These are phyloP conservation scores for Ispidina lecontei DNA, from an alignment of 2,797 vertebrate genomes.

Conservation along the genomic window DNA sequence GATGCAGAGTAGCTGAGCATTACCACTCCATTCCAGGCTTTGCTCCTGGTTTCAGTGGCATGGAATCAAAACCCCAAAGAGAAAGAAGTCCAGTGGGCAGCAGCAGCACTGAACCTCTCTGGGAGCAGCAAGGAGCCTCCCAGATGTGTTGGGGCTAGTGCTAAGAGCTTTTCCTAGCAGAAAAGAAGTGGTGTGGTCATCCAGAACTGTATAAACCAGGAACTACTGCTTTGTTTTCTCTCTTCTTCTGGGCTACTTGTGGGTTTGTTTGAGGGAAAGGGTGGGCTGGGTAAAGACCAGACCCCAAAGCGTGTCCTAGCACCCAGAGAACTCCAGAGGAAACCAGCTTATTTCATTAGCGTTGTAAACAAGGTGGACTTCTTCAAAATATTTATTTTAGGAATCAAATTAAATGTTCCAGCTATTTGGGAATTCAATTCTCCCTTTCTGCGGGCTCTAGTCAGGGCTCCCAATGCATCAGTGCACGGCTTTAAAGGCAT, in stretches of 20 bases:
- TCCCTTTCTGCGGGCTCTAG: constrained; percentile 78
- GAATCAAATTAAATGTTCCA: constrained; percentile 83
- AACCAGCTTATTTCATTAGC: constrained; percentile 80
- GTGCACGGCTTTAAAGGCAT: constrained; percentile 85
- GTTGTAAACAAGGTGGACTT: constrained; percentile 76
- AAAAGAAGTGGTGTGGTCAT: fast-evolving
- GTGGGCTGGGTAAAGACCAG: neutral
- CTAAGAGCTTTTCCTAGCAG: neutral
- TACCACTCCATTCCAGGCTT: neutral
- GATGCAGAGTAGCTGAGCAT: fast-evolving
- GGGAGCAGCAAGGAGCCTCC: neutral
- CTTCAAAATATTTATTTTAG: constrained; percentile 76
- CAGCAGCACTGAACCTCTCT: fast-evolving
- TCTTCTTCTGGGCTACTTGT: neutral
- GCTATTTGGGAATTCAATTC: constrained; percentile 82
- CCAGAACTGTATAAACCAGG: neutral
- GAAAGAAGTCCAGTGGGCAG: fast-evolving
- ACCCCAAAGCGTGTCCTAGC: neutral
- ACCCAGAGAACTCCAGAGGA: neutral
- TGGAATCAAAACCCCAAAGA: neutral
- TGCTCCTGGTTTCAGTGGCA: neutral
- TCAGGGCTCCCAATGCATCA: constrained; percentile 86
- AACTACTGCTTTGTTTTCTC: neutral
- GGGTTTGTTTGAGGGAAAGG: neutral
- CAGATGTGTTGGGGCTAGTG: fast-evolving